These are phyloP conservation scores for Platichthys stellatus DNA, from an alignment of 2,113 vertebrate genomes.

Conservation along the genomic window DNA sequence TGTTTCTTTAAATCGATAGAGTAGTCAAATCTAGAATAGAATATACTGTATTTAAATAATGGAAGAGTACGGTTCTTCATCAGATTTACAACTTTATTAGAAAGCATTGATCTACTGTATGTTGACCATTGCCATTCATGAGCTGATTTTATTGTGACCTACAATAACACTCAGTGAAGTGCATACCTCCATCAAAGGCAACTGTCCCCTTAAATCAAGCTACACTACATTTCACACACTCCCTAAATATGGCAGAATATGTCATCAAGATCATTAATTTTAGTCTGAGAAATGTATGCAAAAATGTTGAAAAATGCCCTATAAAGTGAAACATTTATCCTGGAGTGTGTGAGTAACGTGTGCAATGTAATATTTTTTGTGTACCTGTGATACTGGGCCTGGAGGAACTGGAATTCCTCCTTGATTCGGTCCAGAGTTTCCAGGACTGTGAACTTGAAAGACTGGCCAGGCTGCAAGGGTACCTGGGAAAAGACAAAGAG, in stretches of 20 bases:
- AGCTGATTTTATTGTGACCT: too few species aligned
- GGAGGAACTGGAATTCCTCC: conserved; percentile 94
- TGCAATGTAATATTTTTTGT: neutral
- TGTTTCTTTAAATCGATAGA: neutral
- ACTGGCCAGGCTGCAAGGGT: conserved; percentile 89
- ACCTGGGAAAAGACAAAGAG: conserved; percentile 68
- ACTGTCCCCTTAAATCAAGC: too few species aligned
- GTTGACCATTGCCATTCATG: too few species aligned
- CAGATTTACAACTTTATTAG: neutral
- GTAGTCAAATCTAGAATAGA: neutral
- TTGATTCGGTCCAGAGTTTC: conserved; percentile 93
- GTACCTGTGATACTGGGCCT: conserved; percentile 93
- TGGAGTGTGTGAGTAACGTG: neutral
- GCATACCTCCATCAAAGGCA: too few species aligned
- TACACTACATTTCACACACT: too few species aligned
- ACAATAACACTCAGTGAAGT: too few species aligned
- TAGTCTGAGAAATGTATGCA: too few species aligned
- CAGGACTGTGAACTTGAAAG: conserved; percentile 92
- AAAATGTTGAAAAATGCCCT: too few species aligned
- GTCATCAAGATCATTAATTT: too few species aligned
- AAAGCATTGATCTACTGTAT: neutral
- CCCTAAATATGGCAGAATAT: too few species aligned
- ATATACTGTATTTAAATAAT: neutral
- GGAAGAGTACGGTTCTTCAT: neutral
- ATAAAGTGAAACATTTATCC: too few species aligned